Evolutionary conservation across 2,113 vertebrate species (phyloP).

Genomic region (Saimiri boliviensis): DNA sequence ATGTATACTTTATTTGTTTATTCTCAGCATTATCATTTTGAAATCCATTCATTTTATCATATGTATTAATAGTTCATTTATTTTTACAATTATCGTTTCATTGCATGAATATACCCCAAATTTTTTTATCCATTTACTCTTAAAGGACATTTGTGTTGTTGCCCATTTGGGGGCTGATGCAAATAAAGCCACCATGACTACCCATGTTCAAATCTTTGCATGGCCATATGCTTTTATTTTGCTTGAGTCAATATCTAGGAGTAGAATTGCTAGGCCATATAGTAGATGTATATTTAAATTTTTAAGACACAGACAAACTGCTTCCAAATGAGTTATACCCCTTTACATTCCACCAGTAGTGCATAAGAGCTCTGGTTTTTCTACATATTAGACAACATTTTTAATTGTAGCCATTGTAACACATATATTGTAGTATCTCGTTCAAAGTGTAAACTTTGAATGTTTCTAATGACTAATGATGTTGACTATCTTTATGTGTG

Average conservation of each 20-base stretch:
- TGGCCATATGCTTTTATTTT: not conserved
- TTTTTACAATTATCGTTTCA: not conserved
- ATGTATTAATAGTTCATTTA: not conserved
- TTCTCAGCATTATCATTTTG: not conserved
- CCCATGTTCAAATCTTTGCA: not conserved
- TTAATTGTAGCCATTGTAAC: not conserved
- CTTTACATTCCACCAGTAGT: not conserved
- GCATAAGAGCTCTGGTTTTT: not conserved
- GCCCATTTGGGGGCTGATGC: not conserved
- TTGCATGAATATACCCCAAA: not conserved
- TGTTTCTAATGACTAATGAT: not conserved
- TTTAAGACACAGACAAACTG: not conserved
- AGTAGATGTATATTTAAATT: not conserved
- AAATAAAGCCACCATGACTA: not conserved
- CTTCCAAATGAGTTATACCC: not conserved
- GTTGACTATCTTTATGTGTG: not conserved
- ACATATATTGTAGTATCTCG: not conserved
- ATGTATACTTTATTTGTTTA: not conserved
- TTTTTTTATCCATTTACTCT: not conserved
- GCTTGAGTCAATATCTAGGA: not conserved
- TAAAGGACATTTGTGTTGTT: not conserved
- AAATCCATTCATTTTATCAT: not conserved
- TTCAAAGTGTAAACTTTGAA: not conserved
- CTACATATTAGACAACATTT: not conserved
- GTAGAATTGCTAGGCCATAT: not conserved